Conservation (phyloP, 37 sponge, comb jelly and placozoan species). For the Geodia barretti region DNA sequence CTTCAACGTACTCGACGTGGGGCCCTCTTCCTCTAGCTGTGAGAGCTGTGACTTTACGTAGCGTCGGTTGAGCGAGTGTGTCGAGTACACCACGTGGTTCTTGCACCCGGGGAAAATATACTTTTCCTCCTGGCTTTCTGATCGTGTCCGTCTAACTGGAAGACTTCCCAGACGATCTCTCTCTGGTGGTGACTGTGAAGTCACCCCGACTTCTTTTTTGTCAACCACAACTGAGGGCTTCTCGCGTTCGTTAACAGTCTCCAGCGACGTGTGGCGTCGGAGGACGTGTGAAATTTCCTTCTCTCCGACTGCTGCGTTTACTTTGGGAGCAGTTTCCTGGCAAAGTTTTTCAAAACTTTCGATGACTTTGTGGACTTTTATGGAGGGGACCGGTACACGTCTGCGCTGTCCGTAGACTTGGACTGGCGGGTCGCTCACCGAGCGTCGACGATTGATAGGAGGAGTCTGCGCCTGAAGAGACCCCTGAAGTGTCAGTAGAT, state of each 20-base stretch:
- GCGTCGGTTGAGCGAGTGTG: neutral
- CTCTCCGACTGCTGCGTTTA: neutral
- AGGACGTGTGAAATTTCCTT: neutral
- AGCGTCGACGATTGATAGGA: neutral
- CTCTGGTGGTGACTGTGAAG: neutral
- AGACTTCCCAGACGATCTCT: neutral
- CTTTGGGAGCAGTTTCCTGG: neutral
- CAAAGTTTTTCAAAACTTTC: no score
- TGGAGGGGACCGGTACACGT: neutral
- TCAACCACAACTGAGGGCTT: neutral
- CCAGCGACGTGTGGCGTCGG: neutral
- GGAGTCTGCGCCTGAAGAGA: no score
- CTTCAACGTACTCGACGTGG: neutral
- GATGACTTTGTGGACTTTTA: neutral
- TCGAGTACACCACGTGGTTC: neutral
- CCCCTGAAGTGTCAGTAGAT: neutral
- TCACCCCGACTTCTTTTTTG: neutral
- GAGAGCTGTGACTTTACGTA: neutral
- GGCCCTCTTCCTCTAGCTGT: slow-evolving; percentile 3
- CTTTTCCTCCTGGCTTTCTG: neutral
- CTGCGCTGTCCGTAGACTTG: neutral
- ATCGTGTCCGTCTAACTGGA: neutral
- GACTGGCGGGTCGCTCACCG: slow-evolving; percentile 1
- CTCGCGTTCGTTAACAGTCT: neutral
- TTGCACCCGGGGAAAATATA: no score